Evolutionary conservation across 2,113 vertebrate genomes (phyloP).

Genomic region (Philantomba maxwellii): DNA sequence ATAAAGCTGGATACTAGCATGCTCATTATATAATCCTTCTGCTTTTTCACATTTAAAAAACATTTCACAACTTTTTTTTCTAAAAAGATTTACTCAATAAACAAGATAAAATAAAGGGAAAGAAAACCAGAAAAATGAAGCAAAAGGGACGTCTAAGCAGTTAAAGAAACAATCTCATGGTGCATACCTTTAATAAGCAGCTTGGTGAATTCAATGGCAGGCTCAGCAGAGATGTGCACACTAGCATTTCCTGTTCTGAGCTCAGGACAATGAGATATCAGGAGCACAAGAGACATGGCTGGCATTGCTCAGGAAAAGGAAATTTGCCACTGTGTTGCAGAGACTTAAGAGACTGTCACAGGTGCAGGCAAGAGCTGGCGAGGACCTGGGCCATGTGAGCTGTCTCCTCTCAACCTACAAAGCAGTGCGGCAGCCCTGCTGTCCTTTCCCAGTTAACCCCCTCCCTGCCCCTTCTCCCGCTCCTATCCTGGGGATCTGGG

Average conservation of each 20-base stretch:
- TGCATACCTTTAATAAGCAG: not conserved
- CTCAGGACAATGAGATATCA: not conserved
- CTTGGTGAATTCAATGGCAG: not conserved
- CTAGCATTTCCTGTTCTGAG: not conserved
- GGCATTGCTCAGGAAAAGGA: not conserved
- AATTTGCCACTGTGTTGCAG: fast-evolving
- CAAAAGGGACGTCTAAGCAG: not conserved
- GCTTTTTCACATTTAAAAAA: not conserved
- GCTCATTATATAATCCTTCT: not conserved
- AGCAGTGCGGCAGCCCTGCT: too few species aligned
- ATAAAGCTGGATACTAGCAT: not conserved
- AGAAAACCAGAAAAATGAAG: not conserved
- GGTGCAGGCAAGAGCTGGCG: not conserved
- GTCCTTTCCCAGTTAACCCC: not conserved
- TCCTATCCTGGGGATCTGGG: not conserved
- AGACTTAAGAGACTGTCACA: too few species aligned
- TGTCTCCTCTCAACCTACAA: not conserved
- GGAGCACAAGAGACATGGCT: not conserved
- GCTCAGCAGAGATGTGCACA: not conserved
- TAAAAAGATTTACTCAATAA: not conserved
- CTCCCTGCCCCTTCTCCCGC: not conserved
- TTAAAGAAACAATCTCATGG: not conserved
- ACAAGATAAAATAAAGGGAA: not conserved
- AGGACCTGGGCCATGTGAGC: not conserved
- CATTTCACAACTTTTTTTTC: not conserved